Percentiles rank a stretch among this genome's conserved stretches.
phyloP scores from a whole-genome alignment of 1,140 invertebrate genomes.

The Achroia grisella region DNA sequence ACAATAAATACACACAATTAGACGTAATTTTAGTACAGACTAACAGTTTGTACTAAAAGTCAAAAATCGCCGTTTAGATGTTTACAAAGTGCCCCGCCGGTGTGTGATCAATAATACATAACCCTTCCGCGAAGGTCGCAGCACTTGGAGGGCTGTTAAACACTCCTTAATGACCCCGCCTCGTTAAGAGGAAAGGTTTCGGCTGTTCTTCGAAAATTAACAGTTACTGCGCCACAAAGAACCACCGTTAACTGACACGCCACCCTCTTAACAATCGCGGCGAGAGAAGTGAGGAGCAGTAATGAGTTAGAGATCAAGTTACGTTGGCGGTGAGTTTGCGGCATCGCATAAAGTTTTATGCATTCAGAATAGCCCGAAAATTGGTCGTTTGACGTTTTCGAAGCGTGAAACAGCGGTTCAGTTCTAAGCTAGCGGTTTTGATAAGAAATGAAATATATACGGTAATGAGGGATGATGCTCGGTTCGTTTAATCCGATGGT shows the following conservation, averaged over 20 bases:
- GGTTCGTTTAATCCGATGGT: constrained; percentile 1
- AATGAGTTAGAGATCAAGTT: constrained; percentile 4
- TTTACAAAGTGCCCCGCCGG: no score
- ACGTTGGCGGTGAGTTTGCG: constrained; percentile 15
- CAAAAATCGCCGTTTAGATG: no score
- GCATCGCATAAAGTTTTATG: constrained; percentile 25
- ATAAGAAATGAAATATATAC: constrained; percentile 21
- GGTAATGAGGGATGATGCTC: constrained; percentile 1
- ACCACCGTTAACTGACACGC: constrained; percentile 18
- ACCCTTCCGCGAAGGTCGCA: constrained; percentile 3
- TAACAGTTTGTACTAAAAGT: no score
- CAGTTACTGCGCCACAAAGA: constrained; percentile 31
- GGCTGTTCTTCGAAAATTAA: constrained; percentile 57
- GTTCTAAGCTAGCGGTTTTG: constrained; percentile 31
- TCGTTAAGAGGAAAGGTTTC: constrained; percentile 58
- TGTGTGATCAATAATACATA: no score
- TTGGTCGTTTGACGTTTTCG: constrained; percentile 50
- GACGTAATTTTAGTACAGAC: no score
- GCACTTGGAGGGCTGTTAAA: constrained; percentile 30
- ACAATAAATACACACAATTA: no score
- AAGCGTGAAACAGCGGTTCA: constrained; percentile 19
- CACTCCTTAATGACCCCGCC: constrained; percentile 49
- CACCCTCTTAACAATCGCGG: background rate
- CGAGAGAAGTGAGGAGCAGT: background rate
- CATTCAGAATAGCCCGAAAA: constrained; percentile 41